Evolutionary conservation across 2,113 vertebrate species (phyloP).

Genomic region (Dromas ardeola): DNA sequence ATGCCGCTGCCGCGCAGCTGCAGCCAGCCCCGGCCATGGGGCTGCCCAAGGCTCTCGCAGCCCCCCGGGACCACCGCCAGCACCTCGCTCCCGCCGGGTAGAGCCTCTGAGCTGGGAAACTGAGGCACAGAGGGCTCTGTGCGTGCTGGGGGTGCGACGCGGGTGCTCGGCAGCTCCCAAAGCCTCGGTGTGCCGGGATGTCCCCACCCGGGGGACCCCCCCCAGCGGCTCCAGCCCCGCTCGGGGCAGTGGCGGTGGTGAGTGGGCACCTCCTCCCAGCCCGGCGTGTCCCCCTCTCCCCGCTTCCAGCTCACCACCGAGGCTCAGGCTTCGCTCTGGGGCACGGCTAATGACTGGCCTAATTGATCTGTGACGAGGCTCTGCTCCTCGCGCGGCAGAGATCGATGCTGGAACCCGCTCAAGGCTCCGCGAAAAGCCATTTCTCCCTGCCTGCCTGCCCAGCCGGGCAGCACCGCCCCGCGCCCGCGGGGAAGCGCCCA

Average conservation of each 20-base stretch:
- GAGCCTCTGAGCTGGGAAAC: background rate
- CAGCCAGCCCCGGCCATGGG: background rate
- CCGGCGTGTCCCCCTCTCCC: background rate
- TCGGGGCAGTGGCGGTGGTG: fast-evolving
- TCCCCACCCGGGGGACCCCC: background rate
- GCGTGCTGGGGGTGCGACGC: fast-evolving
- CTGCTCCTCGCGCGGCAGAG: background rate
- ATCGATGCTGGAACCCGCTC: slow-evolving; percentile 59
- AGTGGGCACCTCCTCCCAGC: background rate
- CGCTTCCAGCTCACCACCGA: background rate
- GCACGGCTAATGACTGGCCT: background rate
- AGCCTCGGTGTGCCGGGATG: background rate
- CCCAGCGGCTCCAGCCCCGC: background rate
- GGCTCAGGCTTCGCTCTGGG: background rate
- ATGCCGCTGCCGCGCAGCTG: background rate
- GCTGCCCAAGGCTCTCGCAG: background rate
- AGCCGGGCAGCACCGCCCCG: slow-evolving; percentile 3
- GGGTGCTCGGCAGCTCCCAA: background rate
- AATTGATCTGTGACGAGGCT: slow-evolving; percentile 46
- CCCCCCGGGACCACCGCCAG: background rate
- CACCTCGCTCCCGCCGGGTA: background rate
- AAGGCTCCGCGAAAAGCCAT: slow-evolving; percentile 27
- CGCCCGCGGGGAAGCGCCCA: slow-evolving; percentile 37
- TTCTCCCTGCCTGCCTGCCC: background rate
- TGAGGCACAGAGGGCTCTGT: background rate